phyloP scores from a whole-genome alignment of 2,797 vertebrate genomes.

The Fringilla coelebs region DNA sequence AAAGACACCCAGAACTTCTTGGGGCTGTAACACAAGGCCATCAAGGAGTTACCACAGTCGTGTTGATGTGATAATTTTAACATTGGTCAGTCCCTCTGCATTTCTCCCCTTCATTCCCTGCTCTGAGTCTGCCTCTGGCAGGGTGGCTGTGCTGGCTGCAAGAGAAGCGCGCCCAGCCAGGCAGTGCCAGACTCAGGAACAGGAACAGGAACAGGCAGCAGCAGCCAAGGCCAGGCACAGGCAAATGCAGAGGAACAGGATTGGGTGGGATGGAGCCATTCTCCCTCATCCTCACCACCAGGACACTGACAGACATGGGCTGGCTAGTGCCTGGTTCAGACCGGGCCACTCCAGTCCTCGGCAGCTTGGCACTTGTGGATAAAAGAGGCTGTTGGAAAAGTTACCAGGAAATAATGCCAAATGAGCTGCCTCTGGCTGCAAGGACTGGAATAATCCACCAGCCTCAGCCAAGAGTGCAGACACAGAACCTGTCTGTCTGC shows the following conservation, averaged over 20 bases:
- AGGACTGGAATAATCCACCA: neutral
- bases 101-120: neutral
- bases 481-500: neutral
- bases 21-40: no score
- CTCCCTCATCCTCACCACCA: neutral
- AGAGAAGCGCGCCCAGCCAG: neutral
- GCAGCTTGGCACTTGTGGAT: neutral
- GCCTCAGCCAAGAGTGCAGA: neutral
- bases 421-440: neutral
- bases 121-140: neutral
- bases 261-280: neutral
- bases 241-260: fast-evolving
- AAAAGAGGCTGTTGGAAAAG: neutral
- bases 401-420: neutral
- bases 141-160: neutral
- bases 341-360: neutral
- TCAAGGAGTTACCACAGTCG: neutral
- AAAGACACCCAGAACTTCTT: neutral
- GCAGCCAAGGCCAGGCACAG: neutral
- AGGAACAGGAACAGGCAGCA: neutral
- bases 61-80: neutral
- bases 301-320: neutral
- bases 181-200: neutral
- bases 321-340: neutral
- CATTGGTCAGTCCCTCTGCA: neutral